Conservation (phyloP, 2,113 vertebrate species). For the Crotalus viridis region DNA sequence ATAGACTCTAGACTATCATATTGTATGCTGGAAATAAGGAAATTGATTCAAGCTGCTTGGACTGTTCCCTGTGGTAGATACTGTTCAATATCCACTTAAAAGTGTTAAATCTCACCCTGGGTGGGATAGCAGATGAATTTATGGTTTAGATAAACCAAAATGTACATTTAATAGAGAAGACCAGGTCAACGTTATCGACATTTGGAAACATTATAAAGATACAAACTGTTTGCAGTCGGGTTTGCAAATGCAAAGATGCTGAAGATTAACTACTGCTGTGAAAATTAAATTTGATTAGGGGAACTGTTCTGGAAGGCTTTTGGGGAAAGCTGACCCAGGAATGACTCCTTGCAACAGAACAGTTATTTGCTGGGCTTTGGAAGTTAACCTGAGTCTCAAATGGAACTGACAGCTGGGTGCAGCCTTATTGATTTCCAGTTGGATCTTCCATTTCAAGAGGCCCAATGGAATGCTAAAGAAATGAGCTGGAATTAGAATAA, state of each 20-base stretch:
- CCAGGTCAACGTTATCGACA: conserved; percentile 6
- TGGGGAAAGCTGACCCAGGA: conserved; percentile 10
- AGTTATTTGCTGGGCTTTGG: conserved; percentile 26
- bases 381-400: conserved; percentile 39
- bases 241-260: conserved; percentile 11
- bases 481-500: conserved; percentile 16
- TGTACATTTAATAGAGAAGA: conserved; percentile 18
- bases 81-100: conserved; percentile 26
- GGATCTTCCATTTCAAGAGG: conserved; percentile 34
- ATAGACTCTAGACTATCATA: conserved; percentile 2
- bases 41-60: conserved; percentile 17
- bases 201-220: conserved; percentile 37
- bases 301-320: conserved; percentile 3
- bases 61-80: background rate
- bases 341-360: conserved; percentile 4
- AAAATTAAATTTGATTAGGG: conserved; percentile 22
- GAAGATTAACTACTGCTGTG: background rate
- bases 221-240: background rate
- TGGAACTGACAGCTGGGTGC: conserved; percentile 28
- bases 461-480: conserved; percentile 31
- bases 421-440: conserved; percentile 33
- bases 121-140: conserved; percentile 30
- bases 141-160: conserved; percentile 19
- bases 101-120: conserved; percentile 38
- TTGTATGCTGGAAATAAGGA: conserved; percentile 9